A percentile compares a stretch with the other conserved stretches of the same genome.
These are phyloP conservation scores for Asbolus verrucosus DNA, from an alignment of 1,140 invertebrate species.

Conservation along the genomic window DNA sequence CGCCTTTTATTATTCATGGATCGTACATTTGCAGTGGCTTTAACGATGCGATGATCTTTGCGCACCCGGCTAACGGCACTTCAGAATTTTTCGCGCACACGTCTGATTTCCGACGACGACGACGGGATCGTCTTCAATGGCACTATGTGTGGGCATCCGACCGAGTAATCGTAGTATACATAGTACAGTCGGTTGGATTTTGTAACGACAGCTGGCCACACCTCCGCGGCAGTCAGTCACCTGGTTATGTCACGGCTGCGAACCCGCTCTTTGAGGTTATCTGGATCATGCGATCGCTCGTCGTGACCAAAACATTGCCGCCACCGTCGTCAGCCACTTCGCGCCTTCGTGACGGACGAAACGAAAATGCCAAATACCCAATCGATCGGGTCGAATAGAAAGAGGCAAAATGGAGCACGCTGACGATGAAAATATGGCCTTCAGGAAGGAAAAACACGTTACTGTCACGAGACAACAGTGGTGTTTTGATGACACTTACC, in stretches of 20 bases:
- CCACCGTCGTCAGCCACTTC: background rate
- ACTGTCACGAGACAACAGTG: too few relatives aligned
- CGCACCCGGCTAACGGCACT: slow-evolving; percentile 17
- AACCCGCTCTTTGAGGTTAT: slow-evolving; percentile 31
- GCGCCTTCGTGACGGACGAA: too few relatives aligned
- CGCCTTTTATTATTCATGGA: slow-evolving; percentile 31
- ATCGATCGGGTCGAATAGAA: too few relatives aligned
- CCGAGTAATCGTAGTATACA: background rate
- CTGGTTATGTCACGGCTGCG: slow-evolving; percentile 21
- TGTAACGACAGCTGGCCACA: slow-evolving; percentile 6
- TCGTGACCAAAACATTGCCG: slow-evolving; percentile 33
- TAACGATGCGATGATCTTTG: slow-evolving; percentile 12
- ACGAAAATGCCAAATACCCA: too few relatives aligned
- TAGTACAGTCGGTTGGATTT: slow-evolving; percentile 18
- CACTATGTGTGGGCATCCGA: background rate
- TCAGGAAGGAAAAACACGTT: too few relatives aligned
- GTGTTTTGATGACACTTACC: too few relatives aligned
- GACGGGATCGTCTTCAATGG: background rate
- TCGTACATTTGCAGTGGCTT: slow-evolving; percentile 18
- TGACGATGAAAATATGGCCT: too few relatives aligned
- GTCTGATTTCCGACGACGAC: background rate
- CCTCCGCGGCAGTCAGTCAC: slow-evolving; percentile 24
- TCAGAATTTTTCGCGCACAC: background rate
- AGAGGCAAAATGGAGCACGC: too few relatives aligned
- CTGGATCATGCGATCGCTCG: background rate